A percentile compares a stretch with the other conserved stretches of the same genome.
Conservation (phyloP, 2,113 vertebrate genomes). For the Hyaena hyaena region DNA sequence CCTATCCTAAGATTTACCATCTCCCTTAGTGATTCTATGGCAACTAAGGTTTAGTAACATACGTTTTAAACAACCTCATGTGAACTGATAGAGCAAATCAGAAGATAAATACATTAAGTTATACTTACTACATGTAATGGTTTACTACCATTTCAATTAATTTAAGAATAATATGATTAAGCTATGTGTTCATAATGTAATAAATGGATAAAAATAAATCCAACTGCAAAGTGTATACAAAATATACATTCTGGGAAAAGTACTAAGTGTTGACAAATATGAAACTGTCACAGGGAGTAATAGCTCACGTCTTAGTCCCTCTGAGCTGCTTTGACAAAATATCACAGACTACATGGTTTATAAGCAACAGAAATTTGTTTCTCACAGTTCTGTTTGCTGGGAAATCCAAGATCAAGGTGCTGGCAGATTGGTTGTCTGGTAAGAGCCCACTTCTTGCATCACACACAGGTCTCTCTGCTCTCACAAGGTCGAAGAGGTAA, state of each 20-base stretch:
- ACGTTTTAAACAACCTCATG: conserved; percentile 14
- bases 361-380: neutral
- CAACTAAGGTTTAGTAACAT: neutral
- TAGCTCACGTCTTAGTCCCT: neutral
- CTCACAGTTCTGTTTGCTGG: neutral
- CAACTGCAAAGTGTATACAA: conserved; percentile 31
- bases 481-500: neutral
- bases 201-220: conserved; percentile 11
- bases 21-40: neutral
- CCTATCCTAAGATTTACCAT: neutral
- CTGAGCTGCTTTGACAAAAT: neutral
- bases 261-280: neutral
- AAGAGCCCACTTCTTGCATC: neutral
- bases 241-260: conserved; percentile 12
- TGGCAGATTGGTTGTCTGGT: neutral
- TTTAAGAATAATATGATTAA: neutral
- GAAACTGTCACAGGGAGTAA: neutral
- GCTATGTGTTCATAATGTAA: neutral
- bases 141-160: neutral
- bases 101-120: neutral
- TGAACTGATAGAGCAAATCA: neutral
- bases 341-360: neutral
- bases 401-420: neutral
- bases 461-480: neutral
- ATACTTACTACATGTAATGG: neutral